Percentiles rank a stretch among this genome's conserved stretches.
These are phyloP conservation scores for Spisula subtruncata DNA, from an alignment of 2,888 invertebrate genomes.

Conservation along the genomic window DNA sequence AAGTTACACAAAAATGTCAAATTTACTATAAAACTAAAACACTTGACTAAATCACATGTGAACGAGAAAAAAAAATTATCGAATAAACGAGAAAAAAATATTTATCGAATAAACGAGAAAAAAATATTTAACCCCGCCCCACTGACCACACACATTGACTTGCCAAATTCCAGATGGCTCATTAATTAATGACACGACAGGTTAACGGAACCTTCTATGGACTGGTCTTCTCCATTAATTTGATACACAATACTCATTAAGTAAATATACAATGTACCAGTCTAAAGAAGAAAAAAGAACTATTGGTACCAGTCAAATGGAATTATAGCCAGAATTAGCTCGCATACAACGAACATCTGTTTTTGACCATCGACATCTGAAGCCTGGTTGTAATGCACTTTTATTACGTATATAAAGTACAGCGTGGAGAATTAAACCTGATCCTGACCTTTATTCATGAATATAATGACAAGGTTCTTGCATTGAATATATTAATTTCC, in stretches of 20 bases:
- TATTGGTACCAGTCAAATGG: neutral
- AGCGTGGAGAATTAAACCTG: too few species aligned
- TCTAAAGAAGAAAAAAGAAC: neutral
- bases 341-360: neutral
- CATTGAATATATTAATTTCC: too few species aligned
- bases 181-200: slow-evolving; percentile 2
- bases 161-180: slow-evolving; percentile 11
- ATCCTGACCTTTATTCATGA: too few species aligned
- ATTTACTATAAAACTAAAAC: too few species aligned
- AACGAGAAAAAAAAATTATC: neutral
- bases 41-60: too few species aligned
- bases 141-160: neutral
- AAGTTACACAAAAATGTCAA: too few species aligned
- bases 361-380: neutral
- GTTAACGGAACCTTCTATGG: neutral
- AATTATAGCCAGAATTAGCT: neutral
- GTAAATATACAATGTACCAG: slow-evolving; percentile 6
- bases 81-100: neutral
- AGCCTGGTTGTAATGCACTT: neutral
- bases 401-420: neutral
- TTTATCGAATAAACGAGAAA: neutral
- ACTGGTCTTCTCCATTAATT: slow-evolving; percentile 19
- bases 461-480: too few species aligned
- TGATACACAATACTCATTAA: slow-evolving; percentile 14
- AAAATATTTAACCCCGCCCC: neutral